A percentile compares a stretch with the other conserved stretches of the same genome.
phyloP scores from a whole-genome alignment of 92 coral and sea anemone genomes.

The Meandrina meandrites region DNA sequence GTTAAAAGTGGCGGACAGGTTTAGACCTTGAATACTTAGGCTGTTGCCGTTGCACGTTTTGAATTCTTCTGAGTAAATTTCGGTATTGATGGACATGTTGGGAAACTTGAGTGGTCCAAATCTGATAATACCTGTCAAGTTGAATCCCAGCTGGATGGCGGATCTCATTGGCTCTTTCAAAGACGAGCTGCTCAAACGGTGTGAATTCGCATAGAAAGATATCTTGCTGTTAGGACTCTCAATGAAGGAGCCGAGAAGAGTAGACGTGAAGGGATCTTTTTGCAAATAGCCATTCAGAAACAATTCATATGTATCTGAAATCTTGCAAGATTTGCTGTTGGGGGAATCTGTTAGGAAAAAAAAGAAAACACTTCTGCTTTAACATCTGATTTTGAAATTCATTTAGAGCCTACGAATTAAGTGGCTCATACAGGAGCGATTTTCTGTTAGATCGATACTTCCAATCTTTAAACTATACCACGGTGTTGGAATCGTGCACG shows the following conservation, averaged over 20 bases:
- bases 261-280: conserved; percentile 1
- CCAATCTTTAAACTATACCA: too few species aligned
- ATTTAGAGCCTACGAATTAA: background rate
- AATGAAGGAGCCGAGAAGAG: conserved; percentile 24
- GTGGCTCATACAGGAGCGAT: too few species aligned
- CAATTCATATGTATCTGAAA: background rate
- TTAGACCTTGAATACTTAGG: background rate
- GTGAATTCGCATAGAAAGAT: background rate
- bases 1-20: conserved; percentile 14
- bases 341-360: background rate
- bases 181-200: background rate
- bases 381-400: background rate
- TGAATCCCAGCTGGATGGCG: conserved; percentile 32
- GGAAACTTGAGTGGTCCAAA: conserved; percentile 60
- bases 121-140: conserved; percentile 40
- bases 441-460: too few species aligned
- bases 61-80: background rate
- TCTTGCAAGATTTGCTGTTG: conserved; percentile 1
- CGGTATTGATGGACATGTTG: conserved; percentile 20
- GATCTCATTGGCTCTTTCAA: background rate
- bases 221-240: conserved; percentile 33
- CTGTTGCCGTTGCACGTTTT: background rate
- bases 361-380: background rate
- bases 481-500: too few species aligned
- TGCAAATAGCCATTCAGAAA: conserved; percentile 1